phyloP scores from a whole-genome alignment of 2,113 vertebrate species.

The Butorides virescens region DNA sequence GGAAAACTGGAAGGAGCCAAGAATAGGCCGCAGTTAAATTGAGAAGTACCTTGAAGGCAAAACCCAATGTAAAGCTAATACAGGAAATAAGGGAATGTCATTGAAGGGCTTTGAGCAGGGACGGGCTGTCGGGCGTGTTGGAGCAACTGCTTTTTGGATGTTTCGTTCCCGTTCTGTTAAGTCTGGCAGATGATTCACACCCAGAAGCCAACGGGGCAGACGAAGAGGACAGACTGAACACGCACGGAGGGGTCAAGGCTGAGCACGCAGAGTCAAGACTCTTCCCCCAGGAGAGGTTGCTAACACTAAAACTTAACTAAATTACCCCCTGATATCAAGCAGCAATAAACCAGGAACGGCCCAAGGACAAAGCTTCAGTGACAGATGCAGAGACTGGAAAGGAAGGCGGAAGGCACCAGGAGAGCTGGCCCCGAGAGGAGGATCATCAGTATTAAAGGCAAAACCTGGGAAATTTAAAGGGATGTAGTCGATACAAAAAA shows the following conservation, averaged over 20 bases:
- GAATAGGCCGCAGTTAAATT: fast-evolving
- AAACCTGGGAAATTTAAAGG: neutral
- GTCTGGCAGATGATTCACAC: neutral
- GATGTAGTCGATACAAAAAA: fast-evolving
- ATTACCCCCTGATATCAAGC: fast-evolving
- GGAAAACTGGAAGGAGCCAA: neutral
- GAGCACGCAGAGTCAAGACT: neutral
- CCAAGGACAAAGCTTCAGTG: neutral
- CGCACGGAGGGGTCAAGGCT: fast-evolving
- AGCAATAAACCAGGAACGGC: neutral
- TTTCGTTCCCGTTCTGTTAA: neutral
- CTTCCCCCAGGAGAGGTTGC: neutral
- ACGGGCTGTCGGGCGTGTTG: fast-evolving
- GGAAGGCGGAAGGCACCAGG: neutral
- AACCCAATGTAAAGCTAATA: neutral
- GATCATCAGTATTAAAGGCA: neutral
- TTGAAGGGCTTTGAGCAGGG: neutral
- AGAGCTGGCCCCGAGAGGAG: neutral
- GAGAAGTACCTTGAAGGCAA: neutral
- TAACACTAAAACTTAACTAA: neutral
- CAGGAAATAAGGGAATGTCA: neutral
- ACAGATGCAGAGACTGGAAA: neutral
- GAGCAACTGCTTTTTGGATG: fast-evolving
- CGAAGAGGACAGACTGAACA: neutral
- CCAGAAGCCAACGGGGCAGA: neutral